Base-by-base conservation (phyloP, 2,888 invertebrate genomes). In the Microdon myrmicae region DNA sequence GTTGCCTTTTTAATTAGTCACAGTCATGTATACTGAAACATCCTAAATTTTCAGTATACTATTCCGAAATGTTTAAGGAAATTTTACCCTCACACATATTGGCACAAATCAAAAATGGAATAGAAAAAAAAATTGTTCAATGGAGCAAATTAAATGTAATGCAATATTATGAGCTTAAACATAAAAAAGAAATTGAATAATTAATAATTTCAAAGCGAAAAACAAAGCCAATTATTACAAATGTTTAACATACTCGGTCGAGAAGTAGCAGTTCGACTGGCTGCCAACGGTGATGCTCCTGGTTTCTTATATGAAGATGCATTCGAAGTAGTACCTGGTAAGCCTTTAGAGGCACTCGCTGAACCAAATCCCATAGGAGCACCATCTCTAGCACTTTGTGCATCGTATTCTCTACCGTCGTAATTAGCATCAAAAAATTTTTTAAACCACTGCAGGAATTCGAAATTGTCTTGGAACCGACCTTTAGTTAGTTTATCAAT, bases 371-470 rank as follows among this genome's bases (percentile, higher is more conserved):
- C 94, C 88, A 94, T 88, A 47, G 86, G 84, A 77, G 92, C 90
- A 72, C 94, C 93, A 74, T 90, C 91, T 72, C 97, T 86, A 75
- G 90, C 90, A 69, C 86, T 87, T 75, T 92, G 81, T 54, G 98
- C 90, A 82, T 96, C 94, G 82, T 98, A 98, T 69, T 94, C 94
- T 76, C 87, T 85, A 78, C 95, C 96, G 81, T 91, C 90, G 84
- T 95, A 96, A 86, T 99, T 99, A 74, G 96, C 96, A 83, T 98
- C 97, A 84, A 96, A 98, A 85, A 98, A 97, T 82, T 96, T 96
- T 87, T 98, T 97, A 87, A 98, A 98, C 97, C 97, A 98, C 85
- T 98, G 97, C 75, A 98, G 90, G 84, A 97, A 97, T 83, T 98
- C 97, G 87, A 98, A 98, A 86, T 98, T 98, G 86, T 98, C 97